phyloP scores from a whole-genome alignment of 2,113 vertebrate genomes.

The Seriola quinqueradiata region DNA sequence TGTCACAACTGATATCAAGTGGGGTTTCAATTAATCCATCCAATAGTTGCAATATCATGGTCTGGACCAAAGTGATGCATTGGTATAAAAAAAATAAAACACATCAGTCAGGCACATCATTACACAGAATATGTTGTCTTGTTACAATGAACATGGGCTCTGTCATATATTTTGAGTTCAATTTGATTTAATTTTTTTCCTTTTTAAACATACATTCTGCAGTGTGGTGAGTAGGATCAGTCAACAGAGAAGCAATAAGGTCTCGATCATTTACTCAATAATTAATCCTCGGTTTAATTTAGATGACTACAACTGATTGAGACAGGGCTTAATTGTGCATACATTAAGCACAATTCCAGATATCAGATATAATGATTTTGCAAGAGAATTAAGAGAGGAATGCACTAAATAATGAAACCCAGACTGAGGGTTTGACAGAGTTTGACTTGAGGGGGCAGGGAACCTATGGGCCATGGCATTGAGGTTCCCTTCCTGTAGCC shows the following conservation, averaged over 20 bases:
- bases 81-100: neutral
- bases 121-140: neutral
- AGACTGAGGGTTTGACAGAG: slow-evolving; percentile 25
- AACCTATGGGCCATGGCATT: slow-evolving; percentile 4
- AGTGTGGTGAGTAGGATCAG: neutral
- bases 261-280: slow-evolving; percentile 62
- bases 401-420: slow-evolving; percentile 48
- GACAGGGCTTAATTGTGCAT: slow-evolving; percentile 60
- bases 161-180: too few relatives aligned
- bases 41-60: neutral
- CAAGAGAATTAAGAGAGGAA: slow-evolving; percentile 43
- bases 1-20: neutral
- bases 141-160: neutral
- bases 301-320: slow-evolving; percentile 63
- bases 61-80: neutral
- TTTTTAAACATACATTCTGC: neutral
- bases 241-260: slow-evolving; percentile 15
- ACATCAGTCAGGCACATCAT: neutral
- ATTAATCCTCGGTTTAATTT: slow-evolving; percentile 62
- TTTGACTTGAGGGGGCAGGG: slow-evolving; percentile 49
- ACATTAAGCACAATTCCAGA: slow-evolving; percentile 50
- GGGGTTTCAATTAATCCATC: neutral
- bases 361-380: slow-evolving; percentile 67
- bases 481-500: slow-evolving; percentile 28
- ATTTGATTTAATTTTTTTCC: neutral